A percentile compares a stretch with the other conserved stretches of the same genome.
Evolutionary conservation across 2,797 vertebrate species (phyloP).

Genomic region (Pseudopleuronectes americanus): DNA sequence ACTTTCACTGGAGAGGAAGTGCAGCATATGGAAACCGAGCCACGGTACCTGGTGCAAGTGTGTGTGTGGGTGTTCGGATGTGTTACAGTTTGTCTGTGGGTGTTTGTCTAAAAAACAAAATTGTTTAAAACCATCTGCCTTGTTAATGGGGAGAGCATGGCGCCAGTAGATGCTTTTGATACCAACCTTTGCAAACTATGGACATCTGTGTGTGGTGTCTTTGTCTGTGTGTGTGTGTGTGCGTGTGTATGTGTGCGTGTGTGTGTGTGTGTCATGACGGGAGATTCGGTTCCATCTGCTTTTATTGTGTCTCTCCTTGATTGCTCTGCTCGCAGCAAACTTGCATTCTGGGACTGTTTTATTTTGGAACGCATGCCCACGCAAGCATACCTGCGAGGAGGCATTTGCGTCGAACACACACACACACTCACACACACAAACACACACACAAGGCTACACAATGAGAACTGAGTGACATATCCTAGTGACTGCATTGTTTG

Average conservation of each 20-base stretch:
- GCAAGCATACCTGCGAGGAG: conserved; percentile 50
- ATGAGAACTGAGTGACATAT: conserved; percentile 52
- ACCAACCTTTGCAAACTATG: conserved; percentile 68
- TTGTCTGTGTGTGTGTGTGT: conserved; percentile 1
- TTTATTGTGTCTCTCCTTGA: conserved; percentile 68
- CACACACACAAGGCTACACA: conserved; percentile 23
- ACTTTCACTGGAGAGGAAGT: conserved; percentile 36
- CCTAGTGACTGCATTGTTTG: conserved; percentile 32
- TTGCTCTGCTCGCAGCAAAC: conserved; percentile 65
- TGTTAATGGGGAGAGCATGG: conserved; percentile 60
- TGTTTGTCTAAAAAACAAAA: conserved; percentile 70
- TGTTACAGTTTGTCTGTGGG: conserved; percentile 59
- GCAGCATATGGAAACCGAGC: conserved; percentile 51
- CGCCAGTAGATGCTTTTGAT: conserved; percentile 69
- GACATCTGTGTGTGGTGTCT: conserved; percentile 55
- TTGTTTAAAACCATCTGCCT: conserved; percentile 71
- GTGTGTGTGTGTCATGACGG: conserved; percentile 40
- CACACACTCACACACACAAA: conserved; percentile 4
- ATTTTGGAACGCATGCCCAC: conserved; percentile 57
- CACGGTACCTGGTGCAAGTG: conserved; percentile 52
- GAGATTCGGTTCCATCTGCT: conserved; percentile 73
- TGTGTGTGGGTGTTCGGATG: conserved; percentile 56
- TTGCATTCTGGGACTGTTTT: conserved; percentile 61
- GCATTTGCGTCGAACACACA: background rate
- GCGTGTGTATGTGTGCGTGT: conserved; percentile 25